A percentile compares a stretch with the other conserved stretches of the same genome.
phyloP scores from a whole-genome alignment of 2,888 invertebrate genomes.

The Drosophila multiciliata region DNA sequence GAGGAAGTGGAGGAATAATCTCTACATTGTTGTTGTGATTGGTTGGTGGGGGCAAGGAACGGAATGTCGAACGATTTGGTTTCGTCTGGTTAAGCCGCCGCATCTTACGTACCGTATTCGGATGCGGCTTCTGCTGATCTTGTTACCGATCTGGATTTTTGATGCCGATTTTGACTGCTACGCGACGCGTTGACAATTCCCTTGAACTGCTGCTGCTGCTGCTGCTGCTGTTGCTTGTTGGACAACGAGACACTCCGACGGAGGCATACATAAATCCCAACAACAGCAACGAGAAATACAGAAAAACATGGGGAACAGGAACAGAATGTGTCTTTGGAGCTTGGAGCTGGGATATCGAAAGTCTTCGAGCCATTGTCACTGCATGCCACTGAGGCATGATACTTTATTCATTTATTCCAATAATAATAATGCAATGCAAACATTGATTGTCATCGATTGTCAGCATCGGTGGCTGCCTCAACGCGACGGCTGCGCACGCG shows the following conservation, averaged over 20 bases:
- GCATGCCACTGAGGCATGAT: conserved; percentile 73
- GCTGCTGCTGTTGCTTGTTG: background rate
- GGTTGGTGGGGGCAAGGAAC: conserved; percentile 17
- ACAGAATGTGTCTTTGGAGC: conserved; percentile 34
- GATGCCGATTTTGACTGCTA: conserved; percentile 81
- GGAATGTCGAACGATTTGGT: conserved; percentile 59
- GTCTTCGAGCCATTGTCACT: conserved; percentile 80
- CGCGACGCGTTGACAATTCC: conserved; percentile 80
- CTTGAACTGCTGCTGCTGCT: conserved; percentile 65
- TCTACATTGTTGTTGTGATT: conserved; percentile 5
- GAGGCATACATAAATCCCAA: conserved; percentile 66
- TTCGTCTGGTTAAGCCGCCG: conserved; percentile 39
- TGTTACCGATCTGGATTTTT: conserved; percentile 82
- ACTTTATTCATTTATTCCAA: conserved; percentile 84
- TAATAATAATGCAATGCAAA: conserved; percentile 84
- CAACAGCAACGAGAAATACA: conserved; percentile 5
- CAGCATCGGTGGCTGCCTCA: conserved; percentile 55
- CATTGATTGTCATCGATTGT: conserved; percentile 83
- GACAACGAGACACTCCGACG: conserved; percentile 15
- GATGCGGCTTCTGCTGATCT: conserved; percentile 71
- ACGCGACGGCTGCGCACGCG: conserved; percentile 66
- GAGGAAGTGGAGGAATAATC: conserved; percentile 13
- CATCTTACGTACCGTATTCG: conserved; percentile 40
- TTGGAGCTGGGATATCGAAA: conserved; percentile 31
- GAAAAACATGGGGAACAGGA: conserved; percentile 42